Evolutionary conservation across 1,140 invertebrate species (phyloP).

Genomic region (Acromyrmex charruanus): DNA sequence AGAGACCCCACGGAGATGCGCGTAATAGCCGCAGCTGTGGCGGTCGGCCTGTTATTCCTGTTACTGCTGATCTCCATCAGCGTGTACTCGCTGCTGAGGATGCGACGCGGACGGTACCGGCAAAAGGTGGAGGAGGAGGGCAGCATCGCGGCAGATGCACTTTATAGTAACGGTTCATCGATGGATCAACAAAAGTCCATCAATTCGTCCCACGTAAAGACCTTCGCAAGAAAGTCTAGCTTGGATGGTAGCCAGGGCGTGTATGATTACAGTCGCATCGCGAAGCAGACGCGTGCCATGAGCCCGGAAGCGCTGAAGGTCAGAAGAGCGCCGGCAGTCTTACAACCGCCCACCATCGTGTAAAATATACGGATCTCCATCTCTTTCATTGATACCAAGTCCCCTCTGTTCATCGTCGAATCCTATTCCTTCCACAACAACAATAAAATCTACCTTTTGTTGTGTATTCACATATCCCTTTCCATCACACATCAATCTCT

Average conservation of each 20-base stretch:
- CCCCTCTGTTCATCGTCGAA: neutral
- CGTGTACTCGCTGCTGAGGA: constrained; percentile 78
- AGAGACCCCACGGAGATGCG: constrained; percentile 83
- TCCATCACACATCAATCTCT: neutral
- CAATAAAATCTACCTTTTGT: neutral
- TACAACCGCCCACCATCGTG: constrained; percentile 85
- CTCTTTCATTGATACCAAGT: neutral
- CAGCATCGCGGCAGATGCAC: constrained; percentile 83
- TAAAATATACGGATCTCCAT: constrained; percentile 61
- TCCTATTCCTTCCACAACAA: neutral
- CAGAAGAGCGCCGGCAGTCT: constrained; percentile 83
- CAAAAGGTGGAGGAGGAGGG: constrained; percentile 83
- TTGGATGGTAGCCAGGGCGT: constrained; percentile 80
- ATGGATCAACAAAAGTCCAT: constrained; percentile 77
- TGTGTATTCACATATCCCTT: neutral
- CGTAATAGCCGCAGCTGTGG: constrained; percentile 81
- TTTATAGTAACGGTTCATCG: constrained; percentile 77
- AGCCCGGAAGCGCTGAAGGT: constrained; percentile 86
- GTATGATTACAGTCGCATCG: constrained; percentile 85
- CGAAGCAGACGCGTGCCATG: constrained; percentile 82
- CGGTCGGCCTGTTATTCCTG: constrained; percentile 80
- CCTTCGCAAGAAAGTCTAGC: constrained; percentile 77
- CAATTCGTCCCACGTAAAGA: constrained; percentile 68
- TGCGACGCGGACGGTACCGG: constrained; percentile 80
- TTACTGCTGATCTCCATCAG: constrained; percentile 79